Evolutionary conservation across 1,140 invertebrate species (phyloP).

Genomic region (Triops longicaudatus): DNA sequence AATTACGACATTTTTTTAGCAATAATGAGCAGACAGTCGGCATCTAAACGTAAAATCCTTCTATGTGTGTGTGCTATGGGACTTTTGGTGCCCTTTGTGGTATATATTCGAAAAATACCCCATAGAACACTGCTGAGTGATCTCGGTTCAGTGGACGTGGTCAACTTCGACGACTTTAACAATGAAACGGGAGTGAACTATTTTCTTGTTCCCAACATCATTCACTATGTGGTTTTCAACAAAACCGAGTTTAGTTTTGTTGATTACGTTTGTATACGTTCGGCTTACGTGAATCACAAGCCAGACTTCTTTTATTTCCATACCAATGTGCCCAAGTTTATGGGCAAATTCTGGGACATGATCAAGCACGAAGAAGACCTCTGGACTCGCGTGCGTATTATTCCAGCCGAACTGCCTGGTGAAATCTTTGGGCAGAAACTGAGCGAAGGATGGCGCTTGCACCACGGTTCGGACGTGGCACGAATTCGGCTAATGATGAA

Average conservation of each 20-base stretch:
- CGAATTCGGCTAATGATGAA: slow-evolving; percentile 34
- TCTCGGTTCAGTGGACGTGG: background rate
- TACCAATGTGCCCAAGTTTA: slow-evolving; percentile 33
- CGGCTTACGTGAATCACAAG: slow-evolving; percentile 33
- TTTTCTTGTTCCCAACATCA: slow-evolving; percentile 34
- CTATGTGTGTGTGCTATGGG: background rate
- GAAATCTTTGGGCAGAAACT: slow-evolving; percentile 34
- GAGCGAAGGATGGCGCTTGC: slow-evolving; percentile 32
- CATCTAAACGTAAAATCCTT: background rate
- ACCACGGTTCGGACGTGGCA: slow-evolving; percentile 36
- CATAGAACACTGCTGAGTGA: background rate
- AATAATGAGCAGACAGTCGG: background rate
- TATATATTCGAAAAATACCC: background rate
- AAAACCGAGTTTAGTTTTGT: slow-evolving; percentile 28
- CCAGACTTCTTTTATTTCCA: slow-evolving; percentile 35
- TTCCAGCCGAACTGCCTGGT: slow-evolving; percentile 30
- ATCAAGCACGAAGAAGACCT: slow-evolving; percentile 24
- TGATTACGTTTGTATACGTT: slow-evolving; percentile 32
- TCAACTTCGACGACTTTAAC: slow-evolving; percentile 30
- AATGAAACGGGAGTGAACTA: slow-evolving; percentile 30
- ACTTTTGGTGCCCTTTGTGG: background rate
- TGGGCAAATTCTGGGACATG: slow-evolving; percentile 29
- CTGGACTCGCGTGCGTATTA: slow-evolving; percentile 23
- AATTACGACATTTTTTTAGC: background rate
- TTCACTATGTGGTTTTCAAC: slow-evolving; percentile 32